A percentile compares a stretch with the other conserved stretches of the same genome.
These are phyloP conservation scores for Diachasma alloeum DNA, from an alignment of 1,140 invertebrate genomes.

Conservation along the genomic window DNA sequence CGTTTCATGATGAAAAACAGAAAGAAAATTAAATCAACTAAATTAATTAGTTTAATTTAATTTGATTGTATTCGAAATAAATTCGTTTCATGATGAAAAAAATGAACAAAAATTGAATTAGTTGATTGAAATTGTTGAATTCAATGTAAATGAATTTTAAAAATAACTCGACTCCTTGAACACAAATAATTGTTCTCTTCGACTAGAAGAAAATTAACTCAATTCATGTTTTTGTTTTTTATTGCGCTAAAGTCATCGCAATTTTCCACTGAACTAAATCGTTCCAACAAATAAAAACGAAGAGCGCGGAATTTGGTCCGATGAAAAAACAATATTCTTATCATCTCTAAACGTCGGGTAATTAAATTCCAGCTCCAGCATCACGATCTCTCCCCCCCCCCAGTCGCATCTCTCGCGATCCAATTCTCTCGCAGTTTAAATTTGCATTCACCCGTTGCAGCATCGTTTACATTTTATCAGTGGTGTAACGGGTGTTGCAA, in stretches of 20 bases:
- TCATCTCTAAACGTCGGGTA: not conserved
- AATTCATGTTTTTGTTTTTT: no score
- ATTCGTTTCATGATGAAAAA: no score
- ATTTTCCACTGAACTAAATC: not conserved
- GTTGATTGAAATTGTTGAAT: no score
- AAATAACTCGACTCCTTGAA: no score
- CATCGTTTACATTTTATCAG: constrained; percentile 6
- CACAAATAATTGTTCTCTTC: no score
- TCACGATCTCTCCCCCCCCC: not conserved
- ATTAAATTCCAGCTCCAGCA: not conserved
- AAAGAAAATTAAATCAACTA: no score
- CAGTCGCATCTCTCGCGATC: not conserved
- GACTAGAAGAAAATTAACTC: not conserved
- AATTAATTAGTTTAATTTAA: no score
- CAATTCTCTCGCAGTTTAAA: not conserved
- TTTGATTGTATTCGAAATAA: no score
- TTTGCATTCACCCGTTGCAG: not conserved
- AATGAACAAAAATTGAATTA: no score
- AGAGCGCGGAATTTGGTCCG: not conserved
- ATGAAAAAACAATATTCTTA: not conserved
- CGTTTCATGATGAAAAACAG: no score
- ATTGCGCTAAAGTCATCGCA: no score
- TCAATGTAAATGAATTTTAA: no score
- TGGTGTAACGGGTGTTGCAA: not conserved
- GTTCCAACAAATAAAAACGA: not conserved